These are phyloP conservation scores for Chaetodon trifascialis DNA, from an alignment of 2,113 vertebrate genomes.

Conservation along the genomic window DNA sequence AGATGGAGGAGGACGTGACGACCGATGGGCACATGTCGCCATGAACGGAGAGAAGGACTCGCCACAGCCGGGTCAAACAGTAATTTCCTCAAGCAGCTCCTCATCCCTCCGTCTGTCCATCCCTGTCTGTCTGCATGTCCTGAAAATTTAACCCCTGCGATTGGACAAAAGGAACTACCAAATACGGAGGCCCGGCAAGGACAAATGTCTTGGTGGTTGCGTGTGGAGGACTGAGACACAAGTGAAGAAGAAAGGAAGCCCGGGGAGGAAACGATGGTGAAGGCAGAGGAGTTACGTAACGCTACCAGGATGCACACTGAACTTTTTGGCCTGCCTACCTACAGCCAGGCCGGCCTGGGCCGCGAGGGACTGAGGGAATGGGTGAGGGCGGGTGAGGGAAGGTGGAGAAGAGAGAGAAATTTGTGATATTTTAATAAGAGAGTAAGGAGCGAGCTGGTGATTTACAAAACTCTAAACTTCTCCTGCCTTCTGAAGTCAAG, in stretches of 20 bases:
- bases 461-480: slow-evolving; percentile 68
- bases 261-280: not conserved
- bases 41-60: slow-evolving; percentile 31
- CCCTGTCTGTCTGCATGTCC: slow-evolving; percentile 22
- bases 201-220: slow-evolving; percentile 11
- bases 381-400: slow-evolving; percentile 16
- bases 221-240: slow-evolving; percentile 19
- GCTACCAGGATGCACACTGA: slow-evolving; percentile 44
- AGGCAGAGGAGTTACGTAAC: slow-evolving; percentile 31
- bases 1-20: slow-evolving; percentile 45
- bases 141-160: slow-evolving; percentile 25
- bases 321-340: slow-evolving; percentile 37
- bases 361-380: slow-evolving; percentile 32
- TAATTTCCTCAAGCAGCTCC: slow-evolving; percentile 23
- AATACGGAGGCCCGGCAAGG: slow-evolving; percentile 33
- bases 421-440: slow-evolving; percentile 78
- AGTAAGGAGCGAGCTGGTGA: slow-evolving; percentile 58
- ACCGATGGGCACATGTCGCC: slow-evolving; percentile 3
- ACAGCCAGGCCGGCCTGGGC: slow-evolving; percentile 19
- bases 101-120: slow-evolving; percentile 43
- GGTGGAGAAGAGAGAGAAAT: slow-evolving; percentile 29
- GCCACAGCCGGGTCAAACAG: slow-evolving; percentile 3
- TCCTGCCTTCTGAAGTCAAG: slow-evolving; percentile 73
- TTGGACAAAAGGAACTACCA: slow-evolving; percentile 40
- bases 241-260: slow-evolving; percentile 19